A percentile compares a stretch with the other conserved stretches of the same genome.
Conservation (phyloP, 2,797 vertebrate genomes). For the Lepilemur ruficaudatus region DNA sequence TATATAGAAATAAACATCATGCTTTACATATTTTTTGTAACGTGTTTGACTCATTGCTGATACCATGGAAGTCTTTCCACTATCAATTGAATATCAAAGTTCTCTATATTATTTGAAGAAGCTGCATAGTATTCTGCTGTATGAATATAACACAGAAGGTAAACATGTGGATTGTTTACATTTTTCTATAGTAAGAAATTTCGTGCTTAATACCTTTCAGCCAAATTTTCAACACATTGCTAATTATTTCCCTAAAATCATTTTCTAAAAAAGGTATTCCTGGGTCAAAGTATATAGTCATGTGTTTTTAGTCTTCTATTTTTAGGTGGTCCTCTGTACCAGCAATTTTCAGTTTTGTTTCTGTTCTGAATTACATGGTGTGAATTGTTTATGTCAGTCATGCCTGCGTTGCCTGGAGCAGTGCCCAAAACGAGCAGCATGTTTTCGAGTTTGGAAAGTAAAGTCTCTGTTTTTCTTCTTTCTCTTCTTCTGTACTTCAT, state of each 20-base stretch:
- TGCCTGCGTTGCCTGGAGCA: not conserved
- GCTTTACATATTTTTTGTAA: not conserved
- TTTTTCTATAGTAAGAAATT: conserved; percentile 43
- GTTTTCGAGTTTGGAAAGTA: not conserved
- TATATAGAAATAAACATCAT: not conserved
- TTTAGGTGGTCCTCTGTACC: conserved; percentile 42
- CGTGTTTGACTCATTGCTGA: not conserved
- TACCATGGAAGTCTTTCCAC: not conserved
- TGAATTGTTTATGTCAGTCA: conserved; percentile 47
- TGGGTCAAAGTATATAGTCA: conserved; percentile 38
- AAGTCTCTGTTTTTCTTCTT: conserved; percentile 19
- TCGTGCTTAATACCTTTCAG: conserved; percentile 21
- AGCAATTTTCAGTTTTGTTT: conserved; percentile 28
- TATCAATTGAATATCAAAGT: conserved; percentile 26
- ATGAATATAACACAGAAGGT: not conserved
- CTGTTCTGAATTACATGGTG: conserved; percentile 50
- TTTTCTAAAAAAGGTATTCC: conserved; percentile 33
- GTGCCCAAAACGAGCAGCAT: not conserved
- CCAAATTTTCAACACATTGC: conserved; percentile 19
- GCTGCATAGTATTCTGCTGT: not conserved
- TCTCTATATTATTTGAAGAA: not conserved
- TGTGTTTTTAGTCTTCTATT: conserved; percentile 37
- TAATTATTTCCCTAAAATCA: conserved; percentile 49
- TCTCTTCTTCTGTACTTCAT: conserved; percentile 4
- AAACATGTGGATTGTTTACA: not conserved